Evolutionary conservation across 1,140 invertebrate species (phyloP).

Genomic region (Phymorhynchus buccinoides): DNA sequence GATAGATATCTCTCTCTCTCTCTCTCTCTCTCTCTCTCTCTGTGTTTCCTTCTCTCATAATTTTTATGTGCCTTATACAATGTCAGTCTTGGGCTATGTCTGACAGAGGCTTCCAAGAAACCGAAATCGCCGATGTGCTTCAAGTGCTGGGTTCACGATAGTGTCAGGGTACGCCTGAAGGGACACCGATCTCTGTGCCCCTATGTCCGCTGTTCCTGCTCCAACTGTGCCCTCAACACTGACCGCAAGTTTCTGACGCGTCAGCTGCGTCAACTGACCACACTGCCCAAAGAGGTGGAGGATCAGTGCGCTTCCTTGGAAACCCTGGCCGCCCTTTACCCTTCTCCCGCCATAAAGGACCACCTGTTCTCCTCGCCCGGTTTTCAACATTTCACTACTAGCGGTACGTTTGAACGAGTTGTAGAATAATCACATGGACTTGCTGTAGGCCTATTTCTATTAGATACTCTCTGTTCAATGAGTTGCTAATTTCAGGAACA

Average conservation of each 20-base stretch:
- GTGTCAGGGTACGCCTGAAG: slow-evolving; percentile 35
- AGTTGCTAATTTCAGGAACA: too few relatives aligned
- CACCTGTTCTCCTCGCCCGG: background rate
- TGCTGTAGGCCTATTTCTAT: too few relatives aligned
- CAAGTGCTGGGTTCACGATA: slow-evolving; percentile 38
- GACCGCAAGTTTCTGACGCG: slow-evolving; percentile 27
- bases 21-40: background rate
- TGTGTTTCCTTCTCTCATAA: background rate
- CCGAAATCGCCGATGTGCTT: slow-evolving; percentile 24
- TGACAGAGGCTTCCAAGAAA: slow-evolving; percentile 14
- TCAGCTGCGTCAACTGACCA: slow-evolving; percentile 26
- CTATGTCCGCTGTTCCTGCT: slow-evolving; percentile 25
- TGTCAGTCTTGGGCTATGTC: background rate
- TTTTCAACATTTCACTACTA: background rate
- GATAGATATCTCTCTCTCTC: background rate
- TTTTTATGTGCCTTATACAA: background rate
- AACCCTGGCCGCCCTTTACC: background rate
- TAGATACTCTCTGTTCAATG: too few relatives aligned
- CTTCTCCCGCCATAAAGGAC: background rate
- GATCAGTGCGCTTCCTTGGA: background rate
- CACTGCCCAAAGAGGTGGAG: background rate
- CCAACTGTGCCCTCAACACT: slow-evolving; percentile 34
- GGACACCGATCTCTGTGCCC: slow-evolving; percentile 28
- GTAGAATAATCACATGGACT: too few relatives aligned
- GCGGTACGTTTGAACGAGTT: too few relatives aligned